Conservation (phyloP, 2,797 vertebrate species). For the Phoebastria nigripes region DNA sequence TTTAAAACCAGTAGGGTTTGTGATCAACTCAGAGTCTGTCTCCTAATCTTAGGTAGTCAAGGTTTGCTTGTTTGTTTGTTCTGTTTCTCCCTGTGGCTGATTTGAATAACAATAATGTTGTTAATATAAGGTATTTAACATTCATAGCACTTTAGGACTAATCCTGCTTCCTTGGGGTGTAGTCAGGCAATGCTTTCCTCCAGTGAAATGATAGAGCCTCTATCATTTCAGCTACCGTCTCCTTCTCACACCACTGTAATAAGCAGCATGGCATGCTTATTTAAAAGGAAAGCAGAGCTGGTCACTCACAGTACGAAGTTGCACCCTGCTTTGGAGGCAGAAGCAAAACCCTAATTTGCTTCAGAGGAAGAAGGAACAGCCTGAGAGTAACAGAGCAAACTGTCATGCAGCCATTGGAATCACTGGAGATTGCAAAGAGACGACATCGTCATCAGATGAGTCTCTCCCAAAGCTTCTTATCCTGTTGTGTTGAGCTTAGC, state of each 20-base stretch:
- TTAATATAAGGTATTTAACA: background rate
- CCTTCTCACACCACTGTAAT: background rate
- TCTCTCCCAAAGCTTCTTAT: conserved; percentile 35
- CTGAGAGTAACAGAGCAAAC: background rate
- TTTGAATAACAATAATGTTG: background rate
- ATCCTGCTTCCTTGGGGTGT: background rate
- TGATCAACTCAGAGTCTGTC: background rate
- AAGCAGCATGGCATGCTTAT: background rate
- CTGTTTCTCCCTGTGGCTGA: background rate
- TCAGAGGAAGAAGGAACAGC: background rate
- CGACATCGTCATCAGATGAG: background rate
- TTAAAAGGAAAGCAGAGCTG: background rate
- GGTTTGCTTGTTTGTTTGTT: background rate
- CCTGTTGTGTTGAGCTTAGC: background rate
- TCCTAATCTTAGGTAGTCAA: background rate
- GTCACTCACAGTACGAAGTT: background rate
- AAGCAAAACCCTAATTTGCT: background rate
- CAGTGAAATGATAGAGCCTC: background rate
- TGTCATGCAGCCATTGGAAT: background rate
- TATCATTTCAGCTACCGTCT: background rate
- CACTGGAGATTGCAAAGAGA: background rate
- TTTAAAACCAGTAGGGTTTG: background rate
- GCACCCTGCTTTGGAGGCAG: background rate
- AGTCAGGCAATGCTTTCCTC: background rate
- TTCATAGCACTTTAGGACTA: background rate